Conservation (phyloP, 2,113 vertebrate species). For the Danio rerio region GRCz12tu NC_133189.1:31015501-31016000, state of each 20-base stretch:
- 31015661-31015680: conserved; percentile 54
- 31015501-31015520: too few relatives aligned
- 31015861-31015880: too few relatives aligned
- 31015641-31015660: conserved; percentile 54
- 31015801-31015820: neutral
- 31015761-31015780: neutral
- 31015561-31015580: conserved; percentile 22
- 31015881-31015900: too few relatives aligned
- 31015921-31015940: too few relatives aligned
- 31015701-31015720: conserved; percentile 47
- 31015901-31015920: too few relatives aligned
- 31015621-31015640: conserved; percentile 40
- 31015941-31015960: too few relatives aligned
- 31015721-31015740: conserved; percentile 10
- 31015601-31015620: conserved; percentile 25
- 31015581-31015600: conserved; percentile 22
- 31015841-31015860: too few relatives aligned
- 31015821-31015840: too few relatives aligned
- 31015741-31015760: neutral
- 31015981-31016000: too few relatives aligned
- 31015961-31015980: too few relatives aligned
- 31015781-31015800: neutral
- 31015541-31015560: conserved; percentile 29
- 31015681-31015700: conserved; percentile 54
- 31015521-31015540: neutral